Base-by-base conservation (phyloP, 2,888 invertebrate species). In the Agonopterix arenella region DNA sequence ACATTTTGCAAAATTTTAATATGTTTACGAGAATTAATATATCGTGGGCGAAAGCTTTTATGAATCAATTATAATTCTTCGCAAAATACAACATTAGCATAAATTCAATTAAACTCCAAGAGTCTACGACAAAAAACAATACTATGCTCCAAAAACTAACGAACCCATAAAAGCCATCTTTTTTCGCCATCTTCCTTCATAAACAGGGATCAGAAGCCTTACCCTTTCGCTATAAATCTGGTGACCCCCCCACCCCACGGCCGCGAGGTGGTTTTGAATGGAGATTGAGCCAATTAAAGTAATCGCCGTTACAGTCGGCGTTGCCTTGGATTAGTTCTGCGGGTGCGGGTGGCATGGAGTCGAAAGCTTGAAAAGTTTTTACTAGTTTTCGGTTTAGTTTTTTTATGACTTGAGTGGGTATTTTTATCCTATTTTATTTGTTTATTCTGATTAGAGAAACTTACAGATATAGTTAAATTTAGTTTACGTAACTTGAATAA, bases 281-380 rank as follows among this genome's bases (percentile, higher is more conserved):
- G 90, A 90, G 90, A 90, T 90, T 90, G 90, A 90, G 90, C 91
- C 91, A 92, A 92, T 92, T 91, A 92, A 91, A 91, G 91, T 91
- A 92, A 91, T 92, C 91, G 90, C 90, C 90, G 90, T 90, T 91
- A 90, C 91, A 91, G 91, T 91, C 90, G 90, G 90, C 91, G 90
- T 90, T 91, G 92, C 91, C 91, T 90, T 89, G 91, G 91, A 91
- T 92, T 92, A 92, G 90, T 84, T 83, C 80, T 80, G 79, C 66
- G 81, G 81, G 64, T 61, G 51, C 49, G 51, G 60, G 48, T 46
- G 57, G 41, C 0, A 52, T 77, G 64, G 83, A 80, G 79, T 60
- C 54, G 76, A 13, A 13, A 18, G 18, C 18, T 18, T 18, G 18
- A 18, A 18, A 18, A 18, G 18, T 38, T 38, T 2, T 38, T 38